A percentile compares a stretch with the other conserved stretches of the same genome.
Evolutionary conservation across 1,140 invertebrate genomes (phyloP).

Genomic region (Zaprionus camerounensis): DNA sequence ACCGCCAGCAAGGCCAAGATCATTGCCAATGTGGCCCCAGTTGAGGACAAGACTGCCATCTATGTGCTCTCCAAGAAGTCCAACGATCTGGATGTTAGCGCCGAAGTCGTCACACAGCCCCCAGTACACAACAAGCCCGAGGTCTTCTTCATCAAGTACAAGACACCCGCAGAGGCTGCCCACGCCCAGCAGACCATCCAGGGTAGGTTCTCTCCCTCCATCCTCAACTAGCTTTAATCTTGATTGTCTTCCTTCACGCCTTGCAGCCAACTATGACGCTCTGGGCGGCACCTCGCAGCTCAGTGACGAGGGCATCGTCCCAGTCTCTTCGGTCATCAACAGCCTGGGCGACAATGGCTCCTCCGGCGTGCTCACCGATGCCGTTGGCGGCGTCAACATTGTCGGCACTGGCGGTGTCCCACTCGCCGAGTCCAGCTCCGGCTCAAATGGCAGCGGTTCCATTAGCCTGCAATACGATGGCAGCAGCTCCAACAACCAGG

Average conservation of each 20-base stretch:
- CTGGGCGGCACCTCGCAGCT: slow-evolving; percentile 66
- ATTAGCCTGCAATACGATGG: slow-evolving; percentile 31
- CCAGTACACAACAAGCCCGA: slow-evolving; percentile 88
- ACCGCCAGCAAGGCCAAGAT: slow-evolving; percentile 87
- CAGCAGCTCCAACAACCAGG: slow-evolving; percentile 24
- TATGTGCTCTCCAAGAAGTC: slow-evolving; percentile 92
- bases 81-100: slow-evolving; percentile 71
- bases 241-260: background rate
- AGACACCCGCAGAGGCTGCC: slow-evolving; percentile 87
- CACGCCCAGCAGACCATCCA: slow-evolving; percentile 83
- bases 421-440: slow-evolving; percentile 16
- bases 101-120: slow-evolving; percentile 76
- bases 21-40: slow-evolving; percentile 88
- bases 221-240: too few relatives aligned
- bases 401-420: slow-evolving; percentile 68
- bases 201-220: slow-evolving; percentile 41
- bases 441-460: background rate
- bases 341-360: slow-evolving; percentile 70
- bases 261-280: slow-evolving; percentile 76
- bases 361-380: slow-evolving; percentile 58
- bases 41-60: slow-evolving; percentile 93
- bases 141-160: slow-evolving; percentile 91
- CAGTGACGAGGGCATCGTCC: slow-evolving; percentile 71
- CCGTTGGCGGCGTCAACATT: slow-evolving; percentile 56
- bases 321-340: slow-evolving; percentile 71